These are phyloP conservation scores for Xestobium rufovillosum DNA, from an alignment of 2,888 invertebrate species.

Conservation along the genomic window DNA sequence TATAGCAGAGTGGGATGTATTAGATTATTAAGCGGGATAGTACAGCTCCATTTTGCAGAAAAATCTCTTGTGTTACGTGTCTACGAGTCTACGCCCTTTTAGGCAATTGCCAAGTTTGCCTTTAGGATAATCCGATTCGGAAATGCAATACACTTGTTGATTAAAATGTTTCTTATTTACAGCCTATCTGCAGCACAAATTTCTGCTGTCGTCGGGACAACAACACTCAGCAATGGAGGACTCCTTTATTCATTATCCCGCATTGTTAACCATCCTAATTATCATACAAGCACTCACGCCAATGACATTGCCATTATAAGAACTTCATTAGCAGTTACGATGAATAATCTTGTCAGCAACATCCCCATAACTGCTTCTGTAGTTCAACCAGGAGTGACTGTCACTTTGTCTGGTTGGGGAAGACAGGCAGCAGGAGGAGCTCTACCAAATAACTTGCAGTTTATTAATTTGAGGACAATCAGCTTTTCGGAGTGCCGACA, in stretches of 20 bases:
- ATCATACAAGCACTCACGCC: not conserved
- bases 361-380: not conserved
- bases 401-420: constrained; percentile 1
- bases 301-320: not conserved
- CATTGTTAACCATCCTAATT: not conserved
- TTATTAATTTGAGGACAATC: not conserved
- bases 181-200: too few species aligned
- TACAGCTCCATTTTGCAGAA: too few species aligned
- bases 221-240: not conserved
- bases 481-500: not conserved
- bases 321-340: not conserved
- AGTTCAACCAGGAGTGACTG: not conserved
- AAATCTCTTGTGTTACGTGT: too few species aligned
- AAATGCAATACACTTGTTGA: too few species aligned
- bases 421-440: not conserved
- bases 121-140: too few species aligned
- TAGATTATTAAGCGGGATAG: too few species aligned
- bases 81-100: too few species aligned
- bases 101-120: too few species aligned
- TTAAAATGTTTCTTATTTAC: too few species aligned
- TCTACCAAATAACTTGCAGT: not conserved
- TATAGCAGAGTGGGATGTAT: too few species aligned
- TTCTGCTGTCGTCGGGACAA: constrained; percentile 1
- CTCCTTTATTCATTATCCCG: not conserved
- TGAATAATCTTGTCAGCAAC: too few species aligned